Conservation (phyloP, 2,113 vertebrate genomes). For the Scomber scombrus region DNA sequence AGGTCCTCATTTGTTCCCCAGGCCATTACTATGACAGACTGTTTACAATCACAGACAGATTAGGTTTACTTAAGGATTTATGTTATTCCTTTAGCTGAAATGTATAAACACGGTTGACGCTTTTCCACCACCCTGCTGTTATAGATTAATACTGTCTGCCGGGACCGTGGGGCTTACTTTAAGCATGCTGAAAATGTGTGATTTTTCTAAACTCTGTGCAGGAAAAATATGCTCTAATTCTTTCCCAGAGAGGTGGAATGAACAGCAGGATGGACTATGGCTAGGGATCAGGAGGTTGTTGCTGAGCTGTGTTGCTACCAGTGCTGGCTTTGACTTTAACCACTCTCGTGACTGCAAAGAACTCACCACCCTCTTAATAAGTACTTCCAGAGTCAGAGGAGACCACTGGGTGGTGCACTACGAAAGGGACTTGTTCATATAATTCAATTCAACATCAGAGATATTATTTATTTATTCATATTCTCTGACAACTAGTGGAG, state of each 20-base stretch:
- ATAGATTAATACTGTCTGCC: slow-evolving; percentile 54
- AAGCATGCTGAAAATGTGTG: slow-evolving; percentile 56
- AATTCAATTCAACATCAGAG: not conserved
- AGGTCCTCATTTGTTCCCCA: slow-evolving; percentile 82
- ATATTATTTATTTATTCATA: not conserved
- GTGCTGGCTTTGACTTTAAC: not conserved
- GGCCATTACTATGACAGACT: slow-evolving; percentile 84
- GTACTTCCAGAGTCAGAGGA: not conserved
- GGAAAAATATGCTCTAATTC: slow-evolving; percentile 46
- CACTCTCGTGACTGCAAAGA: slow-evolving; percentile 22
- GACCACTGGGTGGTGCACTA: slow-evolving; percentile 57
- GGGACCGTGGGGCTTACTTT: not conserved
- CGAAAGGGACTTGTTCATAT: slow-evolving; percentile 2
- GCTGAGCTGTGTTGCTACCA: not conserved
- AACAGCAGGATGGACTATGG: not conserved
- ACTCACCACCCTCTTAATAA: slow-evolving; percentile 42
- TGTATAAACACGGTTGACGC: slow-evolving; percentile 70
- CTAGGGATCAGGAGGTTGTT: no score
- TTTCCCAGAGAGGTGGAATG: slow-evolving; percentile 19
- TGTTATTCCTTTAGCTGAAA: slow-evolving; percentile 77
- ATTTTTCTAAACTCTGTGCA: slow-evolving; percentile 39
- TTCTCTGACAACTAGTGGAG: not conserved
- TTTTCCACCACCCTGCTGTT: slow-evolving; percentile 55
- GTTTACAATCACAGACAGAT: slow-evolving; percentile 83
- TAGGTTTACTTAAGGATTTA: slow-evolving; percentile 80